These are phyloP conservation scores for Drosophila niveifrons DNA, from an alignment of 2,888 invertebrate species.

Conservation along the genomic window DNA sequence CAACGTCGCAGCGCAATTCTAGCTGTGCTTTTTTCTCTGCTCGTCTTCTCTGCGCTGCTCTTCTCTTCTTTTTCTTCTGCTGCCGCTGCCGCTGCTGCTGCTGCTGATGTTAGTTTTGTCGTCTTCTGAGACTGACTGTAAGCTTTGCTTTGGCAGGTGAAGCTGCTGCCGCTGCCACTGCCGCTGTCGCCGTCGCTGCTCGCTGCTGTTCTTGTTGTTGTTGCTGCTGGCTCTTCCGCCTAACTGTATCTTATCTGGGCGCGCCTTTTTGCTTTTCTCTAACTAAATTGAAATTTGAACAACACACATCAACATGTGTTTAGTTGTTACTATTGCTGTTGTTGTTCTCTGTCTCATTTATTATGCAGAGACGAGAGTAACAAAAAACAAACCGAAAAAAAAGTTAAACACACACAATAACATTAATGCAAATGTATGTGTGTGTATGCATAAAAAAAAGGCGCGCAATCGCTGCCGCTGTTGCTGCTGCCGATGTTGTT, in stretches of 20 bases:
- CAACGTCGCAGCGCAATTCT: conserved; percentile 41
- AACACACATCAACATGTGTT: conserved; percentile 47
- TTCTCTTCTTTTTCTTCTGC: background rate
- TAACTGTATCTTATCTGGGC: conserved; percentile 55
- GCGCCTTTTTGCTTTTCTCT: conserved; percentile 34
- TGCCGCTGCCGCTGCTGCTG: conserved; percentile 13
- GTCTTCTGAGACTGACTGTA: conserved; percentile 17
- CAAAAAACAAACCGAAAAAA: background rate
- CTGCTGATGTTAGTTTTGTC: background rate
- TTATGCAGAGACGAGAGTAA: conserved; percentile 32
- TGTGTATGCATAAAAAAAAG: conserved; percentile 32
- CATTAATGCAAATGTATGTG: background rate
- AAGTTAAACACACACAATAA: background rate
- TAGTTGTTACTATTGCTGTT: conserved; percentile 18
- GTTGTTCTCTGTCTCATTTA: conserved; percentile 16
- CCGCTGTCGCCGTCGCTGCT: conserved; percentile 8
- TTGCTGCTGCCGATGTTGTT: conserved; percentile 1
- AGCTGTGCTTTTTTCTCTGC: conserved; percentile 15
- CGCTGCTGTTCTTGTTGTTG: conserved; percentile 4
- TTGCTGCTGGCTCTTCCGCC: conserved; percentile 18
- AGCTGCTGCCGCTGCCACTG: conserved; percentile 11
- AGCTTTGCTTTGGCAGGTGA: conserved; percentile 22
- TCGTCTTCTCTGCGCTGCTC: background rate
- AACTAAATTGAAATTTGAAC: conserved; percentile 49
- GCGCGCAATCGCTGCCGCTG: conserved; percentile 44